Percentiles rank a stretch among this genome's conserved stretches.
phyloP scores from a whole-genome alignment of 1,140 invertebrate species.

The Zelostemma sp. region DNA sequence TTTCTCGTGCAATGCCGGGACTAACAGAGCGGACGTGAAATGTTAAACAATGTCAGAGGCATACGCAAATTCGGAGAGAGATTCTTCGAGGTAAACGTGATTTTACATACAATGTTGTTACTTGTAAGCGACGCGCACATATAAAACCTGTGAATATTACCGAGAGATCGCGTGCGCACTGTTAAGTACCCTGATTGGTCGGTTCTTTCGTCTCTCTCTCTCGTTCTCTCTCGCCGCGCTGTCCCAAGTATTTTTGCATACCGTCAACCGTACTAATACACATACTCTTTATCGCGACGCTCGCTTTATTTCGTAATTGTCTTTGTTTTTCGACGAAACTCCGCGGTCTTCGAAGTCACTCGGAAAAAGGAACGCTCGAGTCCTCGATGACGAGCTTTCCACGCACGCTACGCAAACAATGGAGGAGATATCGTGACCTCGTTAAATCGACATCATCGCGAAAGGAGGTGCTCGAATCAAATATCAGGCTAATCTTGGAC shows the following conservation, averaged over 20 bases:
- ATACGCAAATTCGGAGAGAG: background rate
- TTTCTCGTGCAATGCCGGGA: too few relatives aligned
- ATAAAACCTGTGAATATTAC: slow-evolving; percentile 7
- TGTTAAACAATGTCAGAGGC: background rate
- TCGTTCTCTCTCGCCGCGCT: background rate
- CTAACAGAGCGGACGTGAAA: background rate
- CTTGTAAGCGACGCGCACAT: background rate
- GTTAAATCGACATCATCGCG: slow-evolving; percentile 15
- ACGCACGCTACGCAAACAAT: slow-evolving; percentile 16
- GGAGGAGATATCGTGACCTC: slow-evolving; percentile 16
- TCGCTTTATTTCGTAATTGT: too few relatives aligned
- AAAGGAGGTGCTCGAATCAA: slow-evolving; percentile 2
- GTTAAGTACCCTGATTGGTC: slow-evolving; percentile 2
- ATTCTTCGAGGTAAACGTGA: background rate
- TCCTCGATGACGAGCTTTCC: slow-evolving; percentile 7
- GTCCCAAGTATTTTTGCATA: slow-evolving; percentile 7
- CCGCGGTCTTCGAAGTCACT: background rate
- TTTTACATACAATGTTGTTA: background rate
- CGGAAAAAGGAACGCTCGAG: slow-evolving; percentile 1
- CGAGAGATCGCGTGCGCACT: slow-evolving; percentile 3
- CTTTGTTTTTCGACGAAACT: too few relatives aligned
- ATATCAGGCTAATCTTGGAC: too few relatives aligned
- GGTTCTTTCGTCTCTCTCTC: background rate
- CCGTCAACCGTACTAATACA: too few relatives aligned
- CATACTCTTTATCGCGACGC: too few relatives aligned